These are phyloP conservation scores for Zosterops japonicus DNA, from an alignment of 2,113 vertebrate species.

Conservation along the genomic window DNA sequence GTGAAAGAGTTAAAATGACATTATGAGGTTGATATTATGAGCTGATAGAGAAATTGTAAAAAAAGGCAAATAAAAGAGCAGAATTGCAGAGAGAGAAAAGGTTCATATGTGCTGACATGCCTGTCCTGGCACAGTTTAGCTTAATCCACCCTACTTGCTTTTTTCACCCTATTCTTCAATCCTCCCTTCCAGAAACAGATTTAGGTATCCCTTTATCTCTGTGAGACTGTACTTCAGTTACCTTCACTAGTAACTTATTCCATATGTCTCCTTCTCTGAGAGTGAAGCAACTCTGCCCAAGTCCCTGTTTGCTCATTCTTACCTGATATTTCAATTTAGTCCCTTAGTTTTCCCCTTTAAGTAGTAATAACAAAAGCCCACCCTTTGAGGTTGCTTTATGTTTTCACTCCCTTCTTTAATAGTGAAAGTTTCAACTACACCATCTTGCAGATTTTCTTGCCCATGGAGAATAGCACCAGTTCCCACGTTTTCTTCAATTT, in stretches of 20 bases:
- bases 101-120: neutral
- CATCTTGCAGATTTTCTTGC: neutral
- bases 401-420: conserved; percentile 7
- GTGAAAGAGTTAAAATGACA: neutral
- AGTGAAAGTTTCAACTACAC: neutral
- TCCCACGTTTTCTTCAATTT: neutral
- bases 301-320: conserved; percentile 16
- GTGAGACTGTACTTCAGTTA: conserved; percentile 20
- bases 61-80: neutral
- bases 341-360: conserved; percentile 4
- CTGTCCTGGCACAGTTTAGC: neutral
- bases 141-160: conserved; percentile 14
- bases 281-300: neutral
- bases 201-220: conserved; percentile 46
- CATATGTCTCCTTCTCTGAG: conserved; percentile 26
- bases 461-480: neutral
- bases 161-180: conserved; percentile 56
- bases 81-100: neutral
- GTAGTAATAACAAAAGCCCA: conserved; percentile 22
- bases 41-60: neutral
- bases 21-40: neutral
- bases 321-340: conserved; percentile 55
- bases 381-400: neutral
- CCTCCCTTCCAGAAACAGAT: conserved; percentile 24
- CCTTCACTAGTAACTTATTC: conserved; percentile 51